Conservation (phyloP, 1,140 invertebrate genomes). For the Drosophila teissieri region DNA sequence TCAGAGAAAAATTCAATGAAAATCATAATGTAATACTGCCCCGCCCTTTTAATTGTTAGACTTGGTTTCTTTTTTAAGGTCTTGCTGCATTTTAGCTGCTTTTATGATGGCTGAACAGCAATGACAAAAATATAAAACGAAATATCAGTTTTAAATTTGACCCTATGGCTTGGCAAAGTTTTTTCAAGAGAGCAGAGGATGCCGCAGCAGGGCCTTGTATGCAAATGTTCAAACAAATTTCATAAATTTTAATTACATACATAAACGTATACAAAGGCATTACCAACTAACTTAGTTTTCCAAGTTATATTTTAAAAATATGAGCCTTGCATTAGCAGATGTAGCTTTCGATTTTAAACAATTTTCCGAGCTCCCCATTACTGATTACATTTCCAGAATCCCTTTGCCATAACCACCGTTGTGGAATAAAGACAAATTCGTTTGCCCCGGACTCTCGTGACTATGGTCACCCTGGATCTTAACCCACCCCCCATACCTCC, state of each 20-base stretch:
- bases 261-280: too few relatives aligned
- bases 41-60: constrained; percentile 18
- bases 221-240: too few relatives aligned
- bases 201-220: too few relatives aligned
- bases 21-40: constrained; percentile 20
- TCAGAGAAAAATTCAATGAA: constrained; percentile 44
- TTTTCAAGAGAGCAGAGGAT: too few relatives aligned
- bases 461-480: constrained; percentile 12
- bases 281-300: neutral
- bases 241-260: too few relatives aligned
- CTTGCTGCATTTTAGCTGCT: neutral
- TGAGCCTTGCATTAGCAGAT: neutral
- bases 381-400: constrained; percentile 37
- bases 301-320: neutral
- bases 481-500: constrained; percentile 5
- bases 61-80: neutral
- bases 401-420: constrained; percentile 28
- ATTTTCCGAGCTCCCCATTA: constrained; percentile 26
- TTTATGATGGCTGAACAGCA: too few relatives aligned
- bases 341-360: neutral
- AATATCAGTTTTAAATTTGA: too few relatives aligned
- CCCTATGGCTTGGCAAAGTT: too few relatives aligned
- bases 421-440: constrained; percentile 8
- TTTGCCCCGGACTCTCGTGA: neutral
- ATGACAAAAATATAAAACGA: too few relatives aligned